Evolutionary conservation across 2,797 vertebrate genomes (phyloP), one percentile per base, ranked within the genome.

Genomic region (Coreius guichenoti): DNA sequence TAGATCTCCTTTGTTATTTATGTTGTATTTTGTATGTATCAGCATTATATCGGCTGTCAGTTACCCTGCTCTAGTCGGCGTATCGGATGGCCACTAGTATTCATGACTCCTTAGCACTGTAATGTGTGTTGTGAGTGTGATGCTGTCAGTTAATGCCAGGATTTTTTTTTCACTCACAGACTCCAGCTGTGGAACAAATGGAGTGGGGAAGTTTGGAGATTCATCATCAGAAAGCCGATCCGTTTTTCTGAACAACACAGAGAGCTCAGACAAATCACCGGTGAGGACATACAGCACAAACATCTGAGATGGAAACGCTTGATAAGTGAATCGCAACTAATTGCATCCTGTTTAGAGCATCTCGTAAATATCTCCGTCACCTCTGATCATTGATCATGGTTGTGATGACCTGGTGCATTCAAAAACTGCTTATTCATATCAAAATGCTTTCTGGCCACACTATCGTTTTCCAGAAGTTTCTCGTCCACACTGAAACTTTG

Each of bases 181-280:
- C 93, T 96, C 97, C 33, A 98, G 92, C 95, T 98, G 97, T 88
- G 97, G 97, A 94, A 99, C 98, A 89, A 99, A 99, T 2, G 98
- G 98, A 61, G 95, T 99, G 89, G 97, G 97, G 87, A 92, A 96
- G 92, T 94, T 94, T n/a, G 93, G 95, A 5, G 95, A 96, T 47
- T 92, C 90, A 65, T 82, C 90, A 16, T 31, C 91, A 33, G 92
- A 73, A 87, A 86, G 90, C 81, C 92, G 87, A 88, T 92, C 93
- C n/a, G 91, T 94, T 86, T 95, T 95, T 86, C 90, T 92, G 92
- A 96, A 96, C 93, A 95, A 95, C 92, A 88, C 94, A 16, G 95
- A 96, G 73, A 94, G 96, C 81, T 94, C 94, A 51, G 88, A 88
- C 83, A 95, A 90, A 88, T 93, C 95, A 89, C 90, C 89, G 94